Conservation (phyloP, 2,888 invertebrate genomes). For the Meliscaeva auricollis region DNA sequence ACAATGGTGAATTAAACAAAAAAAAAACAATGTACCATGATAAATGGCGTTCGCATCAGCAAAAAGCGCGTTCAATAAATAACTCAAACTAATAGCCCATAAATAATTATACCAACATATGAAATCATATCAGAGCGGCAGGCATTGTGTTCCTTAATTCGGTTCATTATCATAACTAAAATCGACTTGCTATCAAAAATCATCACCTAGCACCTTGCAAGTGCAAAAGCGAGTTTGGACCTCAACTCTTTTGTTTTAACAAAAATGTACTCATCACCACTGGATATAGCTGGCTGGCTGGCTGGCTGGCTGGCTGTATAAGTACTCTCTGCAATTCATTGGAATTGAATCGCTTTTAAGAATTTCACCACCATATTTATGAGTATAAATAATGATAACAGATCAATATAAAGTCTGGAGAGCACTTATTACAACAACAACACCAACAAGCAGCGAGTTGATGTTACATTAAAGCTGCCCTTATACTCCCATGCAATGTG, state of each 20-base stretch:
- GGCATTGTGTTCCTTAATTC: neutral
- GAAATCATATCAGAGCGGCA: conserved; percentile 20
- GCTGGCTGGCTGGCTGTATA: no score
- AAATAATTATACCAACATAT: conserved; percentile 33
- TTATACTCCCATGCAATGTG: conserved; percentile 68
- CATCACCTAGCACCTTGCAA: conserved; percentile 51
- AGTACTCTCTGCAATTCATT: neutral
- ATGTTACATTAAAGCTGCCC: conserved; percentile 45
- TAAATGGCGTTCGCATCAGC: no score
- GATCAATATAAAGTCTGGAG: conserved; percentile 49
- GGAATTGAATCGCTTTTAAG: conserved; percentile 9
- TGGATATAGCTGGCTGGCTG: no score
- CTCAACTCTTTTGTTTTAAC: conserved; percentile 58
- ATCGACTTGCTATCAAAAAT: neutral
- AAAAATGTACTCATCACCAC: conserved; percentile 20
- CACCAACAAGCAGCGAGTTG: conserved; percentile 4
- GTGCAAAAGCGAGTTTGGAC: conserved; percentile 41
- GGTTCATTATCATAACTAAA: neutral
- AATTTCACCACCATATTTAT: conserved; percentile 45
- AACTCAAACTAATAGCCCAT: conserved; percentile 32
- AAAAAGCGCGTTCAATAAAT: conserved; percentile 36
- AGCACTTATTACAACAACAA: conserved; percentile 14
- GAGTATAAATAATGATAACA: conserved; percentile 46
- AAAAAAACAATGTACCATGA: no score
- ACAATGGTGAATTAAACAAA: no score